phyloP scores from a whole-genome alignment of 2,113 vertebrate genomes.

The Pipa parva region DNA sequence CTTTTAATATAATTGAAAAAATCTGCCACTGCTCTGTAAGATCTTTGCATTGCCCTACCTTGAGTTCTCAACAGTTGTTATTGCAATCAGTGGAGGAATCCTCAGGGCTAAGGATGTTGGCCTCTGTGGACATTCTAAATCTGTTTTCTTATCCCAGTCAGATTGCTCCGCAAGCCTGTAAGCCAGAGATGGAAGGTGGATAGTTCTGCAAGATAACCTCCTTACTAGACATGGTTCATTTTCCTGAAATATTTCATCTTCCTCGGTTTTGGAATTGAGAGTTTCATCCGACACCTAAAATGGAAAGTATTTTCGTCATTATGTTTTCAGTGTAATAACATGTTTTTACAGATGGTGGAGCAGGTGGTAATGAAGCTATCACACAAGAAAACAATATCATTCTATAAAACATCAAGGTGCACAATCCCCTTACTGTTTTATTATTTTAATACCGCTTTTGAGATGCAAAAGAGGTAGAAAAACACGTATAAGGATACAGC shows the following conservation, averaged over 20 bases:
- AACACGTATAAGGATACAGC: no score
- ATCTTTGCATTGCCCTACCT: slow-evolving; percentile 66
- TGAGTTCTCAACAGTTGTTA: slow-evolving; percentile 83
- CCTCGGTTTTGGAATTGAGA: slow-evolving; percentile 64
- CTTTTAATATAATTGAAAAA: no score
- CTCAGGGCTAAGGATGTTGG: slow-evolving; percentile 83
- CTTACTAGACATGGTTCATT: slow-evolving; percentile 82
- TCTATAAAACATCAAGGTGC: no score
- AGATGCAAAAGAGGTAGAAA: no score
- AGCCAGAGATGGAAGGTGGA: slow-evolving; percentile 87
- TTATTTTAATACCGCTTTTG: no score
- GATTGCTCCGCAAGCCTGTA: slow-evolving; percentile 87
- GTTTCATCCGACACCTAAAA: slow-evolving; percentile 76
- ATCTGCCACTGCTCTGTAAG: background rate
- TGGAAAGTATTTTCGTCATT: no score
- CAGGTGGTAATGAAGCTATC: no score
- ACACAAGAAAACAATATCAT: no score
- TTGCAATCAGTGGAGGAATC: slow-evolving; percentile 84
- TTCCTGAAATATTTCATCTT: slow-evolving; percentile 63
- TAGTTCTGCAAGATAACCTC: slow-evolving; percentile 77
- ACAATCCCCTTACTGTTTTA: no score
- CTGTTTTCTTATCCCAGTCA: slow-evolving; percentile 76
- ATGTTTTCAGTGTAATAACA: no score
- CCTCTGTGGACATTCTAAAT: slow-evolving; percentile 64
- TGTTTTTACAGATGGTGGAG: no score